phyloP scores from a whole-genome alignment of 2,797 vertebrate genomes.

The Danio jaintianensis region DNA sequence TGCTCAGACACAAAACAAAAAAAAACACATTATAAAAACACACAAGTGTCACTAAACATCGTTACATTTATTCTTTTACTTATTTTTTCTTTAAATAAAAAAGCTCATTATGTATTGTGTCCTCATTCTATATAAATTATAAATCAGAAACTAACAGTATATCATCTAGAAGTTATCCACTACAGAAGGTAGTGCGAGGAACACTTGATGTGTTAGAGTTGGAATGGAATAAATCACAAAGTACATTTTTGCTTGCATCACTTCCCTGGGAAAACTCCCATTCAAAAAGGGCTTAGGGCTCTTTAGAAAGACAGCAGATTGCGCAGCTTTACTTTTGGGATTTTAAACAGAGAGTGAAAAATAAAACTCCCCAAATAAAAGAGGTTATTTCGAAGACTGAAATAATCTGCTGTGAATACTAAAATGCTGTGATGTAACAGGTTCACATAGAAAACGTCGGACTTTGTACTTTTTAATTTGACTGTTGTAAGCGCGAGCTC shows the following conservation, averaged over 20 bases:
- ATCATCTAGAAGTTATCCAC: too few species aligned
- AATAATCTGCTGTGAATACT: slow-evolving; percentile 11
- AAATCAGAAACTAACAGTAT: too few species aligned
- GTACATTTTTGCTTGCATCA: slow-evolving; percentile 9
- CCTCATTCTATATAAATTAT: too few species aligned
- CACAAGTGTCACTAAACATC: too few species aligned
- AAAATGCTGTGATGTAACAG: neutral
- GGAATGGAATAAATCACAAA: neutral
- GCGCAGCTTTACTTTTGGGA: slow-evolving; percentile 15
- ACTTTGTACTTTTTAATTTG: slow-evolving; percentile 24
- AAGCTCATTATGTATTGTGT: too few species aligned
- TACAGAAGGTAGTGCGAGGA: neutral
- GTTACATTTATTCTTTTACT: too few species aligned
- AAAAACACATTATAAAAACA: too few species aligned
- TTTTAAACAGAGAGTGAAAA: slow-evolving; percentile 7
- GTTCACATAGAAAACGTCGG: slow-evolving; percentile 9
- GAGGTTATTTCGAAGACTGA: neutral
- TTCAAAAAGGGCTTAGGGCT: slow-evolving; percentile 25
- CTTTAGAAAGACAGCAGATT: slow-evolving; percentile 8
- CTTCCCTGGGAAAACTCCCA: neutral
- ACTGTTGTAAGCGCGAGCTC: neutral
- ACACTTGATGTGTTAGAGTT: neutral
- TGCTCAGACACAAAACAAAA: too few species aligned
- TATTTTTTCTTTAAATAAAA: too few species aligned
- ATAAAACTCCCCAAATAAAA: slow-evolving; percentile 19